These are phyloP conservation scores for Lithophane semibrunnea DNA, from an alignment of 2,888 invertebrate genomes.

Conservation along the genomic window DNA sequence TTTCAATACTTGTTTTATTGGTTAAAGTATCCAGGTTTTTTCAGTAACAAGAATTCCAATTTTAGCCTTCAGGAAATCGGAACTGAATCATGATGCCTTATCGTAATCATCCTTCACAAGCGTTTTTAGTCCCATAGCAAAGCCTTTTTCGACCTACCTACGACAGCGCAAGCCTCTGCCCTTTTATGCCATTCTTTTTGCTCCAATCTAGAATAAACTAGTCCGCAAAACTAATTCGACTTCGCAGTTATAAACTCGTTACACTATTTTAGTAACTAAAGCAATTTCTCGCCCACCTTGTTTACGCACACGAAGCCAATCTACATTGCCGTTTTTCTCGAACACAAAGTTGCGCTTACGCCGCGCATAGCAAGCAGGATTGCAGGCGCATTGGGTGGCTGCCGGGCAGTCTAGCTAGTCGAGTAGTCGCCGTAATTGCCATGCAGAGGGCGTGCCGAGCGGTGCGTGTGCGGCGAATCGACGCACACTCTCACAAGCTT, in stretches of 20 bases:
- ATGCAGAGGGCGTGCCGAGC: conserved; percentile 69
- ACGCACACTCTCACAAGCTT: conserved; percentile 49
- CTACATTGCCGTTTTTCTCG: conserved; percentile 67
- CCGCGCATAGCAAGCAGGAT: conserved; percentile 61
- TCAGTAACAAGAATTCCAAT: not conserved
- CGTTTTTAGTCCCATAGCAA: not conserved
- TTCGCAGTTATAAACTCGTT: conserved; percentile 24
- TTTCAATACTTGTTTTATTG: not conserved
- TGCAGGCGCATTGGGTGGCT: conserved; percentile 73
- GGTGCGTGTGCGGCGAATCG: conserved; percentile 52
- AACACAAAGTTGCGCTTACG: conserved; percentile 55
- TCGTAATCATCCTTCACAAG: not conserved
- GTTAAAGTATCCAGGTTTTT: not conserved
- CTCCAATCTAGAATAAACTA: not conserved
- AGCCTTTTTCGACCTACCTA: not conserved
- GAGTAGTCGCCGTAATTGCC: conserved; percentile 65
- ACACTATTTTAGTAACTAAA: conserved; percentile 34
- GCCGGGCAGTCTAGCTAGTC: conserved; percentile 81
- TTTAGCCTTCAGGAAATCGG: too few species aligned
- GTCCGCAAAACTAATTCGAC: not conserved
- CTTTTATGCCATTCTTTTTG: not conserved
- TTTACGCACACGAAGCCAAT: conserved; percentile 56
- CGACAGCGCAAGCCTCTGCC: not conserved
- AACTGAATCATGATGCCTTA: not conserved
- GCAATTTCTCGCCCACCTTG: conserved; percentile 53